A percentile compares a stretch with the other conserved stretches of the same genome.
Evolutionary conservation across 2,797 vertebrate genomes (phyloP).

Genomic region (Eidolon dupreanum): DNA sequence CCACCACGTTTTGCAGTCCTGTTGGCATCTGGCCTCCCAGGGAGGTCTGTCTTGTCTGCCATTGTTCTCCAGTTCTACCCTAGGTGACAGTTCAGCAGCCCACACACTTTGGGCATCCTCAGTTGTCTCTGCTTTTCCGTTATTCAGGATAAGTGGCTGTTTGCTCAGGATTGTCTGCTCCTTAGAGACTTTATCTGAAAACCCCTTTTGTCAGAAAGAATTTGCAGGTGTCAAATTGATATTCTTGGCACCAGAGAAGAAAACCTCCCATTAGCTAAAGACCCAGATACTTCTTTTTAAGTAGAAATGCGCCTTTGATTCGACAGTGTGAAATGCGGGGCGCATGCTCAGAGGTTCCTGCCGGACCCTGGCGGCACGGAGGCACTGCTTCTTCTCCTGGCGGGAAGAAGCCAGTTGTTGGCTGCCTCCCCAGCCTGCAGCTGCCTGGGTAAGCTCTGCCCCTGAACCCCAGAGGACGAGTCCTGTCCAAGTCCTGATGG

Average conservation of each 20-base stretch:
- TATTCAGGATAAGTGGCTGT: slow-evolving; percentile 41
- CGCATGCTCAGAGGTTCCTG: background rate
- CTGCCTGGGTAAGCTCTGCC: background rate
- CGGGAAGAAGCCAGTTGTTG: background rate
- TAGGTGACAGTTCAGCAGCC: background rate
- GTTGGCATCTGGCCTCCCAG: rapidly evolving
- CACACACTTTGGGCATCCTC: background rate
- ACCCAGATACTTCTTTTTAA: background rate
- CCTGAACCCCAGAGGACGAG: rapidly evolving
- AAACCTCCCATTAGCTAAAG: slow-evolving; percentile 17
- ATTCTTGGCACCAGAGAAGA: slow-evolving; percentile 55
- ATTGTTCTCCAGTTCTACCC: background rate
- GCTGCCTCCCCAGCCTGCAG: background rate
- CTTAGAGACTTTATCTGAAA: slow-evolving; percentile 60
- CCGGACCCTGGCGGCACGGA: rapidly evolving
- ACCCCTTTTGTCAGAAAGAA: slow-evolving; percentile 64
- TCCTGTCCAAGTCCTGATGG: background rate
- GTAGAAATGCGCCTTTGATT: slow-evolving; percentile 51
- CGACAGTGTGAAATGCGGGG: background rate
- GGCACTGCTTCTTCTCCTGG: background rate
- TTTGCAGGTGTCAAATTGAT: slow-evolving; percentile 69
- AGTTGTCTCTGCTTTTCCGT: background rate
- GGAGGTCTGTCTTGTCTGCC: background rate
- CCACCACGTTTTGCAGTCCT: rapidly evolving
- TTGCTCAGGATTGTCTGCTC: slow-evolving; percentile 16